Evolutionary conservation across 2,113 vertebrate species (phyloP).

Genomic region (Periophthalmodon schlosseri): DNA sequence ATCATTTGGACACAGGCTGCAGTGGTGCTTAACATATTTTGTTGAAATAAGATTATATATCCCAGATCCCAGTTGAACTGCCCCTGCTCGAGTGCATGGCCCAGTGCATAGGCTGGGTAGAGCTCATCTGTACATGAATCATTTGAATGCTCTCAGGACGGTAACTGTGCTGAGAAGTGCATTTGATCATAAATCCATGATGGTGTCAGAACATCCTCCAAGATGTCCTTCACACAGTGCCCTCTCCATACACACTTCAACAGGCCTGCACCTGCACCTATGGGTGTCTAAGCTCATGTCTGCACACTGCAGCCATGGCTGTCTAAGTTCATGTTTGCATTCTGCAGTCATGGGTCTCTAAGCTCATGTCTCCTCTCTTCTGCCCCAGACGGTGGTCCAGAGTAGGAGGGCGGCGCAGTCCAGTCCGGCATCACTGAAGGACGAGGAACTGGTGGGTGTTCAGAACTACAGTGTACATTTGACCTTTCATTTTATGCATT

Average conservation of each 20-base stretch:
- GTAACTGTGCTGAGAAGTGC: background rate
- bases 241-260: background rate
- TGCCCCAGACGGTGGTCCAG: slow-evolving; percentile 89
- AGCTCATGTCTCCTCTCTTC: background rate
- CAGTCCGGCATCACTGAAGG: slow-evolving; percentile 91
- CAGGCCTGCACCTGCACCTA: too few relatives aligned
- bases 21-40: too few relatives aligned
- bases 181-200: background rate
- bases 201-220: background rate
- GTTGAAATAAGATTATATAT: too few relatives aligned
- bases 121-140: background rate
- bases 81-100: too few relatives aligned
- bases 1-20: too few relatives aligned
- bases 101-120: too few relatives aligned
- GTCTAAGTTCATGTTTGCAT: background rate
- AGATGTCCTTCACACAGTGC: background rate
- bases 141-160: background rate
- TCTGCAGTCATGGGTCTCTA: too few relatives aligned
- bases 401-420: slow-evolving; percentile 93
- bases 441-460: slow-evolving; percentile 91
- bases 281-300: background rate
- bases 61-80: too few relatives aligned
- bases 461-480: too few relatives aligned
- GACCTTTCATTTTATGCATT: too few relatives aligned
- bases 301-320: background rate